Evolutionary conservation across 2,113 vertebrate genomes (phyloP).

Genomic region (Alosa alosa): DNA sequence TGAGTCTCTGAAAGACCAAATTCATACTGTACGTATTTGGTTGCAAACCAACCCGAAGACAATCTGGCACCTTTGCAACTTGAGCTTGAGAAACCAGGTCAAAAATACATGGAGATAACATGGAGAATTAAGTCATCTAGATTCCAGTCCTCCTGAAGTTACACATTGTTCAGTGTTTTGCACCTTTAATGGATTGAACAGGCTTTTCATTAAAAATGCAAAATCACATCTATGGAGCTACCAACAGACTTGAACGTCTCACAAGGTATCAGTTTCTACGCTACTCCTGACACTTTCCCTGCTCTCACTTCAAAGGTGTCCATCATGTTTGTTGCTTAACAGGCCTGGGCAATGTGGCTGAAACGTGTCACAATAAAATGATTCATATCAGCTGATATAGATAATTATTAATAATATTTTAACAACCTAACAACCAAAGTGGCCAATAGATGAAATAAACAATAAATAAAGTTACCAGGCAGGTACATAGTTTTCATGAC

Average conservation of each 20-base stretch:
- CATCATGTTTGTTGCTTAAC: not conserved
- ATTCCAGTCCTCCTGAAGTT: not conserved
- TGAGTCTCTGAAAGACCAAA: not conserved
- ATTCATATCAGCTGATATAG: too few species aligned
- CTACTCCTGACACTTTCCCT: too few species aligned
- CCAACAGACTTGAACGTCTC: too few species aligned
- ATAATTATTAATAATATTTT: too few species aligned
- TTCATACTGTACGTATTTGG: not conserved
- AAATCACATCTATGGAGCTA: too few species aligned
- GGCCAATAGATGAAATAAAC: too few species aligned
- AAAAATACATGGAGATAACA: not conserved
- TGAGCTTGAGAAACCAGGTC: not conserved
- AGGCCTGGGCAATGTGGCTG: too few species aligned
- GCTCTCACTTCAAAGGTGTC: not conserved
- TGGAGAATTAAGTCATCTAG: not conserved
- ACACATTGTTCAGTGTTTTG: not conserved
- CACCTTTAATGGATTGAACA: not conserved
- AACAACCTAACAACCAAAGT: too few species aligned
- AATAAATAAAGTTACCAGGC: too few species aligned
- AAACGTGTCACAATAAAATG: too few species aligned
- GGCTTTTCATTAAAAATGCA: not conserved
- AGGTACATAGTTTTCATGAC: too few species aligned
- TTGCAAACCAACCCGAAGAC: not conserved
- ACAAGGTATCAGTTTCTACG: too few species aligned
- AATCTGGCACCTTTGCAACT: not conserved